phyloP scores from a whole-genome alignment of 1,140 invertebrate species.

The Bombus difficillimus region DNA sequence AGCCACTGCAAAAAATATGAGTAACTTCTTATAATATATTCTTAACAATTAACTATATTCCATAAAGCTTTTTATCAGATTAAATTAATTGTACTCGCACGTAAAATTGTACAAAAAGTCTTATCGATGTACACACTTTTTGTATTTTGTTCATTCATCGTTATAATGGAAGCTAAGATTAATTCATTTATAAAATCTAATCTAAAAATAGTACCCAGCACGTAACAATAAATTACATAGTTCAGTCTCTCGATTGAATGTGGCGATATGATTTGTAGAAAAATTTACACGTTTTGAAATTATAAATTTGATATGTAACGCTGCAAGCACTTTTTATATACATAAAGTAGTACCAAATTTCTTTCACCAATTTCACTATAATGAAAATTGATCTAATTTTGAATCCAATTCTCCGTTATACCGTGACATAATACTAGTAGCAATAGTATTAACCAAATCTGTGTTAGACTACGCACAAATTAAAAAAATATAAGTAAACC shows the following conservation, averaged over 20 bases:
- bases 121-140: background rate
- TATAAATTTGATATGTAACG: constrained; percentile 34
- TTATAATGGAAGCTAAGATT: constrained; percentile 32
- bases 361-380: background rate
- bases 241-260: constrained; percentile 60
- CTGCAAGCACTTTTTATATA: constrained; percentile 21
- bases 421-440: background rate
- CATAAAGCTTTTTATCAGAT: constrained; percentile 41
- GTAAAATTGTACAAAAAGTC: constrained; percentile 52
- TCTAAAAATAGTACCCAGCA: constrained; percentile 49
- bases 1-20: constrained; percentile 19
- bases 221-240: constrained; percentile 53
- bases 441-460: constrained; percentile 22
- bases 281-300: constrained; percentile 26
- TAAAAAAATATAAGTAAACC: constrained; percentile 50
- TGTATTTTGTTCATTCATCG: background rate
- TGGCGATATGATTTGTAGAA: constrained; percentile 29
- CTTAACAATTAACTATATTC: constrained; percentile 26
- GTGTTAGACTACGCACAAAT: constrained; percentile 10
- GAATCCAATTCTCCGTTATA: background rate
- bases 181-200: constrained; percentile 50
- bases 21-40: constrained; percentile 19
- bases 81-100: constrained; percentile 63
- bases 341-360: background rate
- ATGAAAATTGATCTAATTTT: background rate